These are phyloP conservation scores for Invenusta paracnida DNA, from an alignment of 2,888 invertebrate genomes.

Conservation along the genomic window DNA sequence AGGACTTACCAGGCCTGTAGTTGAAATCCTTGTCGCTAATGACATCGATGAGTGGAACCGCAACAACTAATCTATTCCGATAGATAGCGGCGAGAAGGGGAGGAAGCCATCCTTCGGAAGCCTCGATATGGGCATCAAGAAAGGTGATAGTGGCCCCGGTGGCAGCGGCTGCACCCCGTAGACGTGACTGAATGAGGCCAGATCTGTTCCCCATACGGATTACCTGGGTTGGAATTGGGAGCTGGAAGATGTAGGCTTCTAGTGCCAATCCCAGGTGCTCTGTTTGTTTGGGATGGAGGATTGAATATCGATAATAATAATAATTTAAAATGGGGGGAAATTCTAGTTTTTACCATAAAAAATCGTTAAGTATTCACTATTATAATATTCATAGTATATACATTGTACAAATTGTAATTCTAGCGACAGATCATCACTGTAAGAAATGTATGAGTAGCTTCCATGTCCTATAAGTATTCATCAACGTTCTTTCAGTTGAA, in stretches of 20 bases:
- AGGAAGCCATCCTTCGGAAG: constrained; percentile 66
- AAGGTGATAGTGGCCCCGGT: constrained; percentile 85
- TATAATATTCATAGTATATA: too few species aligned
- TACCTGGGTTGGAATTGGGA: constrained; percentile 79
- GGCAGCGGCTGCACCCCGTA: constrained; percentile 79
- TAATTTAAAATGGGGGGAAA: too few species aligned
- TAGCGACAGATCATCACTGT: too few species aligned
- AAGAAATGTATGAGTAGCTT: too few species aligned
- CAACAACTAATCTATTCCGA: constrained; percentile 72
- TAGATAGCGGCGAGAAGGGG: constrained; percentile 80
- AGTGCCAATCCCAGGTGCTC: constrained; percentile 76
- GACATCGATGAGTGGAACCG: constrained; percentile 90
- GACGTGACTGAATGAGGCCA: constrained; percentile 86
- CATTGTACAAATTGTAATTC: too few species aligned
- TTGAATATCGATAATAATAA: too few species aligned
- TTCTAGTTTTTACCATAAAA: too few species aligned
- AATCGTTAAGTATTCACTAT: too few species aligned
- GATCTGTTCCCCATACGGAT: constrained; percentile 85
- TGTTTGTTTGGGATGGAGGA: too few species aligned
- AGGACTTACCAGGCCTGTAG: constrained; percentile 37
- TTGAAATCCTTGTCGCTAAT: constrained; percentile 74
- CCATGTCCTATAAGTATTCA: too few species aligned
- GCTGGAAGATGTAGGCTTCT: constrained; percentile 78
- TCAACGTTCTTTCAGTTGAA: too few species aligned
- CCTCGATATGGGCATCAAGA: constrained; percentile 93